Conservation (phyloP, 2,113 vertebrate species). For the Platichthys stellatus region DNA sequence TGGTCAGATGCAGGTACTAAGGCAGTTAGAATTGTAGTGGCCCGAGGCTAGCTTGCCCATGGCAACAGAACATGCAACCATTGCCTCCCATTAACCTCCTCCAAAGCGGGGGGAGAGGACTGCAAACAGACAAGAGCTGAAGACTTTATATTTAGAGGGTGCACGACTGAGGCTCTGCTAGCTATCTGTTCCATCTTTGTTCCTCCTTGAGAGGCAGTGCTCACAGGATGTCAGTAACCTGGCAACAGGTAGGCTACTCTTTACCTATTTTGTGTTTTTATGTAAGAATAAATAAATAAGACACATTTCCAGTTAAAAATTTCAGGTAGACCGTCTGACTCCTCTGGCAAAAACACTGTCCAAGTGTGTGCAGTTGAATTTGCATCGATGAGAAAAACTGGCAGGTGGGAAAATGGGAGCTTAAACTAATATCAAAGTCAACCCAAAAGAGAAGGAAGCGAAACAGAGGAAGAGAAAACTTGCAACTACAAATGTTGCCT, state of each 20-base stretch:
- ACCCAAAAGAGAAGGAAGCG: not conserved
- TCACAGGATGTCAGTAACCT: slow-evolving; percentile 68
- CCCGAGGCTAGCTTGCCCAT: slow-evolving; percentile 62
- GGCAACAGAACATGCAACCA: slow-evolving; percentile 60
- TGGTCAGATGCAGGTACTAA: slow-evolving; percentile 40
- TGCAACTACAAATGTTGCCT: not conserved
- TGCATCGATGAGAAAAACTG: not conserved
- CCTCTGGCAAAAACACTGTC: slow-evolving; percentile 6
- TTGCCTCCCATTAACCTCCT: slow-evolving; percentile 74
- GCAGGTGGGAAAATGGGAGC: slow-evolving; percentile 1
- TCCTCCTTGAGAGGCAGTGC: slow-evolving; percentile 60
- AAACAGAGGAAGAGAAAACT: not conserved
- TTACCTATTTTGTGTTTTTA: slow-evolving; percentile 56
- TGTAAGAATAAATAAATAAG: slow-evolving; percentile 5
- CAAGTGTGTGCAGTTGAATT: not conserved
- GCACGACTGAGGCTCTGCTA: slow-evolving; percentile 53
- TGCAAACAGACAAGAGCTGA: slow-evolving; percentile 70
- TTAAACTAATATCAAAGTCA: not conserved
- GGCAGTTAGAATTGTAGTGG: slow-evolving; percentile 56
- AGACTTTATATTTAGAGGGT: slow-evolving; percentile 75
- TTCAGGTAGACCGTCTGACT: slow-evolving; percentile 17
- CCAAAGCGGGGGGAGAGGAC: slow-evolving; percentile 54
- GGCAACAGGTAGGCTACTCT: slow-evolving; percentile 74
- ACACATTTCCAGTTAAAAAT: slow-evolving; percentile 26
- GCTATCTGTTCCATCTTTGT: slow-evolving; percentile 62